Evolutionary conservation across 1,140 invertebrate species (phyloP), one percentile per base, ranked within the genome.

Genomic region (Centruroides sculpturatus): DNA sequence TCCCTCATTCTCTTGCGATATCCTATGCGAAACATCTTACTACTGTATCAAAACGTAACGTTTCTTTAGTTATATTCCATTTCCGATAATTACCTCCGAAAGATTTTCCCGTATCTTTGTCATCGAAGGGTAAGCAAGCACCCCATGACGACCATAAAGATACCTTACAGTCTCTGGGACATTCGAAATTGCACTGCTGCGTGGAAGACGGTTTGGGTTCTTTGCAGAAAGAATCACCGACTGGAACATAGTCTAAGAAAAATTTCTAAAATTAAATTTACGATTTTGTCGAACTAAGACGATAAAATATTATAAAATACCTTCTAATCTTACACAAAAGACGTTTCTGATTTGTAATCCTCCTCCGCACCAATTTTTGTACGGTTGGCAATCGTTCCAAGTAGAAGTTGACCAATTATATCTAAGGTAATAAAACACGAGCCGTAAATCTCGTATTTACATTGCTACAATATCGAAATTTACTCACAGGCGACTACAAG

Each of bases 101-200:
- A 6, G 41, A 49, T 48, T 58, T 58, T 34, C 6, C 35, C 3
- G 4, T 13, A 34, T 5, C 3, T 35, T 11, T 34, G 23, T 76
- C 69, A 62, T 78, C 76, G 3, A 76, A 71, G 0, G 81, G 80
- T 59, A 77, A 74, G 68, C 83, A 85, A 0, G 79, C 74, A 0
- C 79, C 78, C 83, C 83, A 85, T 5, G 75, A 68, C 9, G 78
- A 76, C 83, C 83, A 85, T 47, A 78, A 75, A 0, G 81, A 80
- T 0, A 84, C 80, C 59, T 79, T 76, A 69, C 83, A 84, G 66
- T 83, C 81, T 62, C 80, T 71, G 13, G 79, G 80, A 70, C 82
- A 83, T 3, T 80, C 76, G 23, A 81, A 74, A 49, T 77, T 76
- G 65, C 82, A 83, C 1, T 73, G 69, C n/a, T 76, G 59, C 36